Evolutionary conservation across 2,797 vertebrate species (phyloP), one percentile per base, ranked within the genome.

Genomic region (Rhynchotus rufescens): DNA sequence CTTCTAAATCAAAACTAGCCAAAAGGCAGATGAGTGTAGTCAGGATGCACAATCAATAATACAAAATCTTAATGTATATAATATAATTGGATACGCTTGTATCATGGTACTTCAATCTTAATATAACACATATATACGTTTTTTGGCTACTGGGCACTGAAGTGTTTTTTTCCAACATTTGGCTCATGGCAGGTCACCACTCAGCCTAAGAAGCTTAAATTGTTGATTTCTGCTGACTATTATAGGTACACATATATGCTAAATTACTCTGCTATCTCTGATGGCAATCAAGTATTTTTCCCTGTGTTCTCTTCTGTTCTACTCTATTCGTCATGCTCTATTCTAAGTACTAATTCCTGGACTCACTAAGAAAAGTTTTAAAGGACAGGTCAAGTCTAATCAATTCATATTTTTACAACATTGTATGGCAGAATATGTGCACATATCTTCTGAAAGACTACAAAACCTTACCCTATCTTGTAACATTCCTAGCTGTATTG

Each of bases 11-110:
- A 60, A 74, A 84, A 40, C 0, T 38, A 9, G 6, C 32, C 47
- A 62, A 66, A 73, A 25, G 21, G 36, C 21, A 30, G 15, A 56
- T 21, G 16, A 77, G 56, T 42, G 51, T 20, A n/a, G 49, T 38
- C 61, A 60, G 12, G 17, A 4, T 1, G 3, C 45, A 42, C 11
- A 32, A 26, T 25, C 3, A 2, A 69, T 65, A 26, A 2, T 0
- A 12, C 23, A 0, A 15, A 78, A 66, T 78, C 28, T 77, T 73
- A 26, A 36, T 1, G 3, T 5, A 20, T 77, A 28, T 34, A 26
- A 17, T 38, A 32, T 32, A 32, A 59, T 32, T 64, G 30, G 12
- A 26, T 71, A 34, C 28, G 47, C 40, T 23, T 60, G 9, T 44
- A 49, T 71, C 47, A n/a, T 28, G 67, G 20, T 47, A 59, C 20